These are phyloP conservation scores for Marcusenius ussheri DNA, from an alignment of 2,113 vertebrate species.

Conservation along the genomic window DNA sequence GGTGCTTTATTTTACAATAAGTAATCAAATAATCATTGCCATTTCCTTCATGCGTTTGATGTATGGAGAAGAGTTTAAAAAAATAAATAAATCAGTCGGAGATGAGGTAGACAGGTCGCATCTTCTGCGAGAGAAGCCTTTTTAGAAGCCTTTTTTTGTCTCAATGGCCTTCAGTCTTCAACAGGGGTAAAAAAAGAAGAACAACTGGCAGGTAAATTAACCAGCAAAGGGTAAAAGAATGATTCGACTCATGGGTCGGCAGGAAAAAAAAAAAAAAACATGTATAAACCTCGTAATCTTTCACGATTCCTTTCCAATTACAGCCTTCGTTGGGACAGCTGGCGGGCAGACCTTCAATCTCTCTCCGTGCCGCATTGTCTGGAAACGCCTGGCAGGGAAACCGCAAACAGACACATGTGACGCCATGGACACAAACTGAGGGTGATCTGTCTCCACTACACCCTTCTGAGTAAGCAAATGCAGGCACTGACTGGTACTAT, in stretches of 20 bases:
- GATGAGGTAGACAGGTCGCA: background rate
- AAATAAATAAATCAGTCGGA: background rate
- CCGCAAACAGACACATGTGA: background rate
- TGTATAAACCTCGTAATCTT: constrained; percentile 77
- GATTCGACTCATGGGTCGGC: too few relatives aligned
- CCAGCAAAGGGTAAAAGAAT: background rate
- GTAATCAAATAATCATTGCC: background rate
- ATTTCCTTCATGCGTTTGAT: background rate
- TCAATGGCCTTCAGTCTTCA: background rate
- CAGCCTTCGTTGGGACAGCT: constrained; percentile 72
- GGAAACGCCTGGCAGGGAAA: constrained; percentile 70
- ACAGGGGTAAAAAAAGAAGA: background rate
- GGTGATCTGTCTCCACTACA: background rate
- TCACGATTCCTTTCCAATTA: constrained; percentile 79
- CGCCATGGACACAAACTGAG: background rate
- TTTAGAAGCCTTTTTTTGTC: background rate
- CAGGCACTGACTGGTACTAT: background rate
- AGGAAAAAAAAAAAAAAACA: background rate
- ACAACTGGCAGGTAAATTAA: background rate
- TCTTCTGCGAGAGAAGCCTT: background rate
- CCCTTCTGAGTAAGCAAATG: background rate
- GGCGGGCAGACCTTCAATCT: constrained; percentile 82
- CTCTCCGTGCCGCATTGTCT: constrained; percentile 84
- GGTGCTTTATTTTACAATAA: background rate
- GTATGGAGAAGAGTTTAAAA: background rate